Base-by-base conservation (phyloP, 2,797 vertebrate genomes). In the Peromyscus melanophrys region DNA sequence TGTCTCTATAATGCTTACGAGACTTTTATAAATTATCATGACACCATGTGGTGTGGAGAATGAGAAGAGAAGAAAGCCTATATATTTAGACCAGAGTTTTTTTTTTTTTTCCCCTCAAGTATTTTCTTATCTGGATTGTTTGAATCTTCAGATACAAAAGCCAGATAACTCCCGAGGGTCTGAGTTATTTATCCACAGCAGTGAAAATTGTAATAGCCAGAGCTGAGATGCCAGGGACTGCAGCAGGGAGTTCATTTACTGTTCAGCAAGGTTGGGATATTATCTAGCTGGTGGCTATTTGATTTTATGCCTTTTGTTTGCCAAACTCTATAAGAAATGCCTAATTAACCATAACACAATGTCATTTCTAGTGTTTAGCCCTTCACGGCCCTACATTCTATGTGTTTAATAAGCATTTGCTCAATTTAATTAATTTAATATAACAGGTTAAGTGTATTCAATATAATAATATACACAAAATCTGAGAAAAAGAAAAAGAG, bases 241-340 rank as follows among this genome's bases (percentile, higher is more conserved):
- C 5, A 59, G 34, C 63, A 40, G 23, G 77, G 9, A 29, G 10
- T 61, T 94, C n/a, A 61, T 91, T 90, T 85, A 87, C 40, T 37
- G 16, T 78, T 95, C 19, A 55, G 61, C 31, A 77, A 25, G 78
- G 21, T 81, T n/a, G 65, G 65, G 49, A 61, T 25, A n/a, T 84
- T 71, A 63, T 25, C 14, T 92, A 52, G 11, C 46, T 90, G 10
- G 77, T 89, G 29, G 29, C 46, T n/a, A 16, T 29, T 27, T 84
- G n/a, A 7, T 77, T 86, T 43, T 55, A 65, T 77, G 5, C 6
- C 9, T 71, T 90, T 92, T 95, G 61, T 95, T 90, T 63, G 52
- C n/a, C 67, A 92, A 91, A 78, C 9, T 14, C 3, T 95, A 31
- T 63, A 52, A 43, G 59, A 77, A 93, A 92, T 85, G 8, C n/a